Evolutionary conservation across 2,888 invertebrate species (phyloP).

Genomic region (Abrostola tripartita): DNA sequence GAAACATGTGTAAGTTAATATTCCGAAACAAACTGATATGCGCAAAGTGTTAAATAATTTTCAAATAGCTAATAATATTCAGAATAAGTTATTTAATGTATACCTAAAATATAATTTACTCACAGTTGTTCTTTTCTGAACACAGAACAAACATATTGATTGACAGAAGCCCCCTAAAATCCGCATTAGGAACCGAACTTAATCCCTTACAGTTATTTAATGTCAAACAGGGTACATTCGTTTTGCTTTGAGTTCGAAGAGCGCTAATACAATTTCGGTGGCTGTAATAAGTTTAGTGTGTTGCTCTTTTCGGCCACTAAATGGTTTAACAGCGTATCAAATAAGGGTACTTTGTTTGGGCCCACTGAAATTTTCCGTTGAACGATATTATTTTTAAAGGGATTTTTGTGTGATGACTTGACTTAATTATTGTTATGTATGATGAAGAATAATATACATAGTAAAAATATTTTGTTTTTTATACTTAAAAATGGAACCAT

Average conservation of each 20-base stretch:
- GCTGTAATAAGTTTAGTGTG: conserved; percentile 73
- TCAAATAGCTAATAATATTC: too few relatives aligned
- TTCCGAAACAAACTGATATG: too few relatives aligned
- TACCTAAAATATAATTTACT: background rate
- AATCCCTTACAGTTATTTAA: conserved; percentile 81
- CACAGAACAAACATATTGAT: conserved; percentile 47
- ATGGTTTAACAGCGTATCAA: conserved; percentile 76
- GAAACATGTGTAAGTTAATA: too few relatives aligned
- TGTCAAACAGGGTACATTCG: conserved; percentile 76
- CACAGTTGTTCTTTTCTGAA: conserved; percentile 39
- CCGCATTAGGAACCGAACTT: conserved; percentile 58
- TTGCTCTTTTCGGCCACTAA: conserved; percentile 83
- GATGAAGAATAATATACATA: too few relatives aligned
- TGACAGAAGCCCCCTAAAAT: conserved; percentile 46
- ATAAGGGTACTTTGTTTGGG: conserved; percentile 58
- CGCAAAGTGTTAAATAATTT: too few relatives aligned
- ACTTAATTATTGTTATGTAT: background rate
- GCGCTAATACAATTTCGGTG: conserved; percentile 78
- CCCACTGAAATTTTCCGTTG: background rate
- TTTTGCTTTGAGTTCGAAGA: conserved; percentile 71
- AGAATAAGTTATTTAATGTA: background rate
- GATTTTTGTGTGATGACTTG: background rate
- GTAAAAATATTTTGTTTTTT: too few relatives aligned
- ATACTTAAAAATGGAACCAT: too few relatives aligned
- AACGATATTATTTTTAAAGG: background rate